Conservation (phyloP, 1,140 invertebrate genomes). For the Trissolcus basalis region DNA sequence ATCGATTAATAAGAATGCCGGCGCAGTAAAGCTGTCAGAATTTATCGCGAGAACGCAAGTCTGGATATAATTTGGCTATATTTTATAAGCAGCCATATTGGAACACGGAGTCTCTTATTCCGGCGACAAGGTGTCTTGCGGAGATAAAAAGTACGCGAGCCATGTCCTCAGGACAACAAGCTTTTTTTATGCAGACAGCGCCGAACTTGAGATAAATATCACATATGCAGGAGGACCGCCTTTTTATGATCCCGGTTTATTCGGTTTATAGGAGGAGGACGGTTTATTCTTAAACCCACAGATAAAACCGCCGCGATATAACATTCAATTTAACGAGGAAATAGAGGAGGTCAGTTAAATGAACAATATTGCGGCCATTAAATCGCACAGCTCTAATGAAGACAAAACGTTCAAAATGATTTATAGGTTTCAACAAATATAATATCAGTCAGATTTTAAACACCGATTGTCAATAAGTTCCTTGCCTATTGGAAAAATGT, state of each 20-base stretch:
- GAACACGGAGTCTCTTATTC: constrained; percentile 31
- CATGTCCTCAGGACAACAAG: constrained; percentile 30
- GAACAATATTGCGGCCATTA: constrained; percentile 39
- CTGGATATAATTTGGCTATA: constrained; percentile 34
- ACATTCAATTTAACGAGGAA: constrained; percentile 39
- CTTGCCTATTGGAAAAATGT: too few relatives aligned
- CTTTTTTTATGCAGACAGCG: constrained; percentile 41
- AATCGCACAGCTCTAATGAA: constrained; percentile 39
- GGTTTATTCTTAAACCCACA: constrained; percentile 17
- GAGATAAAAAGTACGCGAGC: constrained; percentile 38
- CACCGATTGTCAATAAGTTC: too few relatives aligned
- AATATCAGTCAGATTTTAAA: too few relatives aligned
- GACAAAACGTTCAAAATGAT: constrained; percentile 24
- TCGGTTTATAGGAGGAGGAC: too few relatives aligned
- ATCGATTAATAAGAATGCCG: constrained; percentile 13
- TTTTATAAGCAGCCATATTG: constrained; percentile 17
- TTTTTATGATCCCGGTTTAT: constrained; percentile 21
- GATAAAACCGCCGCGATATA: constrained; percentile 18
- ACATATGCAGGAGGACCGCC: constrained; percentile 2
- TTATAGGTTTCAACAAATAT: constrained; percentile 20
- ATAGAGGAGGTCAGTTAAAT: constrained; percentile 29
- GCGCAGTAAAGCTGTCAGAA: constrained; percentile 8
- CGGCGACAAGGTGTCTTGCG: constrained; percentile 35
- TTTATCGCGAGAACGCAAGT: constrained; percentile 27
- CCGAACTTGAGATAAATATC: constrained; percentile 44